A percentile compares a stretch with the other conserved stretches of the same genome.
These are phyloP conservation scores for Mola mola DNA, from an alignment of 2,113 vertebrate genomes.

Conservation along the genomic window DNA sequence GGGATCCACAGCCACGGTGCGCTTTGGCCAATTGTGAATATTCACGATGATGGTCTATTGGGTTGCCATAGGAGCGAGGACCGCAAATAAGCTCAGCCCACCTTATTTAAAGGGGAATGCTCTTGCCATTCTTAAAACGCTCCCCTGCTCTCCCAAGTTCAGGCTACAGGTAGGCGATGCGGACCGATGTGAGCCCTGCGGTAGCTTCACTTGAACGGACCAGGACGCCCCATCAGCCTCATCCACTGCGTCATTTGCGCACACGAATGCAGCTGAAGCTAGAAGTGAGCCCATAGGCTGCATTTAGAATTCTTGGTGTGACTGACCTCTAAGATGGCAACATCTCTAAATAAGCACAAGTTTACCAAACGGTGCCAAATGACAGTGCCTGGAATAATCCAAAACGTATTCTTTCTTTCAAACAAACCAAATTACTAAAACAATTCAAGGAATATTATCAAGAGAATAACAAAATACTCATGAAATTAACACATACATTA, in stretches of 20 bases:
- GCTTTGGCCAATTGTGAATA: slow-evolving; percentile 87
- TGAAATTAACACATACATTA: too few relatives aligned
- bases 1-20: slow-evolving; percentile 86
- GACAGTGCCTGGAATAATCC: too few relatives aligned
- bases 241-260: slow-evolving; percentile 63
- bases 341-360: too few relatives aligned
- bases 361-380: too few relatives aligned
- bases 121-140: slow-evolving; percentile 78
- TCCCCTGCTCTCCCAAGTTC: slow-evolving; percentile 39
- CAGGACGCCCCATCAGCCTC: neutral
- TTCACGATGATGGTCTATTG: slow-evolving; percentile 92
- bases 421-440: too few relatives aligned
- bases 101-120: slow-evolving; percentile 88
- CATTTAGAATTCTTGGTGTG: too few relatives aligned
- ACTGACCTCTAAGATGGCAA: too few relatives aligned
- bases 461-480: too few relatives aligned
- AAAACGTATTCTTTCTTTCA: too few relatives aligned
- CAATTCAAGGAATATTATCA: too few relatives aligned
- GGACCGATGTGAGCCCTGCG: slow-evolving; percentile 19
- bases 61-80: slow-evolving; percentile 96
- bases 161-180: slow-evolving; percentile 66
- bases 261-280: slow-evolving; percentile 1
- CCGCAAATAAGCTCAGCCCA: slow-evolving; percentile 89
- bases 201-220: slow-evolving; percentile 6
- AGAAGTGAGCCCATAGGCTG: too few relatives aligned